Evolutionary conservation across 2,888 invertebrate species (phyloP), one percentile per base, ranked within the genome.

Genomic region (Camptogramma bilineatum): DNA sequence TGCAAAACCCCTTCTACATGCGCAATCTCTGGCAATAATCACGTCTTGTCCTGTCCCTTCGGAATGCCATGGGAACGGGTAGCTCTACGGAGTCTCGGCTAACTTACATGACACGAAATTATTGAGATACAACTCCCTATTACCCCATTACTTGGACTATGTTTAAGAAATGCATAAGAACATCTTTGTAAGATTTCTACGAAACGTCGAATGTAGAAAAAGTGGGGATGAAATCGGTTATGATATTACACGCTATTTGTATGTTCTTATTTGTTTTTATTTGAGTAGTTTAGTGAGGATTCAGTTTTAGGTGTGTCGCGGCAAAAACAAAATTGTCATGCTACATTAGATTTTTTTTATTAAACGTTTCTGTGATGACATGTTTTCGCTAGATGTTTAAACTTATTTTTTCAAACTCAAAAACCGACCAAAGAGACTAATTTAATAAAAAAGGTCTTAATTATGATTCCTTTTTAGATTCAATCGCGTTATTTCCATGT

Each of bases 51-150:
- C 75, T 83, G 75, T 75, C 76, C 72, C 66, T 70, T 75, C 77
- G 82, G 90, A 89, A 90, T 90, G 90, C 86, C 80, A 86, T 90
- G 91, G 91, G 90, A 91, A 89, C 90, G 86, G 77, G 87, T 86
- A 83, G 85, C 84, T 57, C 73, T 71, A 64, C 62, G 73, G 68
- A 66, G 74, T 75, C 71, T 68, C 73, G 73, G 63, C 77, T 75
- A 74, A n/a, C 66, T 61, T 80, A 82, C 87, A 85, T 81, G 85
- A 86, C 86, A 85, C 81, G 86, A 80, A 82, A 87, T 86, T 83
- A 86, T 86, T 86, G 85, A 84, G 83, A 78, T 76, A 81, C 80
- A 78, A 77, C 77, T 79, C 78, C 76, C 81, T 76, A 86, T 85
- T 85, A 86, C 83, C 73, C 80, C 78, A 84, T 83, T 83, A 84